Conservation (phyloP, 2,113 vertebrate species). For the Trachemys scripta region DNA sequence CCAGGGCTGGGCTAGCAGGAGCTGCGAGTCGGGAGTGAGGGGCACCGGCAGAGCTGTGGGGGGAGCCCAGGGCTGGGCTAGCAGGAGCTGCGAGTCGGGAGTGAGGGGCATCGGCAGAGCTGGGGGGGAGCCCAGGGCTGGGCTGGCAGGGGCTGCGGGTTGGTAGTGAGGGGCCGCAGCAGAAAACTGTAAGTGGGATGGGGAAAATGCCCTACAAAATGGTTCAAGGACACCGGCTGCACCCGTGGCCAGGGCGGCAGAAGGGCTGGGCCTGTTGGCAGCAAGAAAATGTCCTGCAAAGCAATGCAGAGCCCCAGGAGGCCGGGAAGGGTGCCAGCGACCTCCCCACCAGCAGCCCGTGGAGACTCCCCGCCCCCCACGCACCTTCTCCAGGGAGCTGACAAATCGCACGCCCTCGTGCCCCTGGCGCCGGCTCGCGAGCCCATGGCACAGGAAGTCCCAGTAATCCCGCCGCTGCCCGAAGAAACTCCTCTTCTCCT, state of each 20-base stretch:
- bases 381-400: slow-evolving; percentile 76
- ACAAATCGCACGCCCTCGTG: slow-evolving; percentile 51
- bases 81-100: neutral
- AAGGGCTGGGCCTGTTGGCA: too few species aligned
- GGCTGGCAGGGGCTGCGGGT: too few species aligned
- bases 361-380: neutral
- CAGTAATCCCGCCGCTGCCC: slow-evolving; percentile 81
- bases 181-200: too few species aligned
- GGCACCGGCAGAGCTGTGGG: neutral
- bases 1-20: neutral
- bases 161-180: too few species aligned
- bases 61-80: too few species aligned
- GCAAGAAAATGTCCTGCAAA: too few species aligned
- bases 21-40: neutral
- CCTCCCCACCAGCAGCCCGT: too few species aligned
- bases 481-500: slow-evolving; percentile 80
- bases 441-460: slow-evolving; percentile 79
- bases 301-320: too few species aligned
- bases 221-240: neutral
- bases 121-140: too few species aligned
- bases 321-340: too few species aligned
- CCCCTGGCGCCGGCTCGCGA: slow-evolving; percentile 49
- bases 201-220: neutral
- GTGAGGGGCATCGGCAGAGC: neutral
- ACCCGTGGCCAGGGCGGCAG: neutral